Conservation (phyloP, 1,140 invertebrate genomes). For the Cotesia glomerata region DNA sequence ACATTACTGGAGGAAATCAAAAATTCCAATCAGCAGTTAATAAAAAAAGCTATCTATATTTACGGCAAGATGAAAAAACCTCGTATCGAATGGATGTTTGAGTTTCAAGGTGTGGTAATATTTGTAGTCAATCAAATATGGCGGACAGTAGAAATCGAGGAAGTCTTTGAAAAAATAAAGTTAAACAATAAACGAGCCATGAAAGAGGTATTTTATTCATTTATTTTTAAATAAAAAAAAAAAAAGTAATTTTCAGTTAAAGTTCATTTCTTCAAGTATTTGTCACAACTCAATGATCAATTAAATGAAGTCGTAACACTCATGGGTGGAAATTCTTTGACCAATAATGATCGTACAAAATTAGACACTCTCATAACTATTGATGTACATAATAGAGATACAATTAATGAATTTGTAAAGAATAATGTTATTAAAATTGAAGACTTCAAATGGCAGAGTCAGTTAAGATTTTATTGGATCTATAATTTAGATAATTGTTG, state of each 20-base stretch:
- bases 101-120: conserved; percentile 88
- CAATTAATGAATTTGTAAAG: conserved; percentile 84
- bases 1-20: conserved; percentile 83
- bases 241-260: neutral
- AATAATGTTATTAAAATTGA: conserved; percentile 82
- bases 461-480: conserved; percentile 89
- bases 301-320: conserved; percentile 85
- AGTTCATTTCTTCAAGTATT: conserved; percentile 61
- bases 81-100: conserved; percentile 83
- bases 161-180: conserved; percentile 79
- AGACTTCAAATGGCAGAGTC: conserved; percentile 93
- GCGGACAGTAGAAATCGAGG: conserved; percentile 94
- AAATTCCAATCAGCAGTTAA: conserved; percentile 80
- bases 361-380: conserved; percentile 88
- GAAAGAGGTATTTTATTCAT: conserved; percentile 70
- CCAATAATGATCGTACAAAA: conserved; percentile 83
- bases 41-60: conserved; percentile 86
- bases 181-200: conserved; percentile 83
- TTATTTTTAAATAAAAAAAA: neutral
- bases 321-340: conserved; percentile 76
- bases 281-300: conserved; percentile 79
- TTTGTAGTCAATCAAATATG: conserved; percentile 86
- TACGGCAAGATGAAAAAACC: conserved; percentile 74
- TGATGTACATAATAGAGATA: conserved; percentile 88
- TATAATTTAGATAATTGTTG: conserved; percentile 81